These are phyloP conservation scores for Diplodus puntazzo DNA, from an alignment of 2,797 vertebrate genomes.

Conservation along the genomic window DNA sequence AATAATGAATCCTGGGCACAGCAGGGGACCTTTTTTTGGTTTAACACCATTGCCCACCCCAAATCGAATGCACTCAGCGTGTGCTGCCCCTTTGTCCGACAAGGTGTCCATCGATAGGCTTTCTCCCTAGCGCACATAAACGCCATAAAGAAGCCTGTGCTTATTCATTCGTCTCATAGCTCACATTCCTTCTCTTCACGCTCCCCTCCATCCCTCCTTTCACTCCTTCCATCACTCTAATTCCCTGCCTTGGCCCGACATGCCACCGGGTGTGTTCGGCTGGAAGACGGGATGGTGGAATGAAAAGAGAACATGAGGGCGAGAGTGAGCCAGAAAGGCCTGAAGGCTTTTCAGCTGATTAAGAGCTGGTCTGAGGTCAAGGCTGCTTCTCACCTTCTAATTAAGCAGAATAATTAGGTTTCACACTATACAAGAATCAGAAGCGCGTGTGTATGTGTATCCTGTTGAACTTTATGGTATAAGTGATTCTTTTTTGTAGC, in stretches of 20 bases:
- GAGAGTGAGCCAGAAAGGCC: slow-evolving; percentile 14
- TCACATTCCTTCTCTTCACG: slow-evolving; percentile 64
- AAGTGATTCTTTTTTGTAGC: not conserved
- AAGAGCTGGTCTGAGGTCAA: slow-evolving; percentile 55
- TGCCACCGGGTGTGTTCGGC: slow-evolving; percentile 37
- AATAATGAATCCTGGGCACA: slow-evolving; percentile 69
- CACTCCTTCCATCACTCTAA: slow-evolving; percentile 43
- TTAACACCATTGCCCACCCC: slow-evolving; percentile 61
- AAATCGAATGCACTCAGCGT: slow-evolving; percentile 74
- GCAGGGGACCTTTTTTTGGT: slow-evolving; percentile 68
- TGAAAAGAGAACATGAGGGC: not conserved
- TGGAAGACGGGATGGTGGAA: slow-evolving; percentile 12
- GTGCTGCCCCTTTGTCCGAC: slow-evolving; percentile 66
- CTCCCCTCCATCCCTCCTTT: slow-evolving; percentile 37
- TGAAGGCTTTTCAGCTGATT: slow-evolving; percentile 45
- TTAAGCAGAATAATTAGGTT: slow-evolving; percentile 70
- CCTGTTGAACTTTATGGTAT: no score
- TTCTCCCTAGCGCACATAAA: slow-evolving; percentile 49
- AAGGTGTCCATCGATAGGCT: slow-evolving; percentile 62
- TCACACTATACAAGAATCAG: slow-evolving; percentile 12
- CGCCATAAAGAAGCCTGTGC: slow-evolving; percentile 64
- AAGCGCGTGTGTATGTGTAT: slow-evolving; percentile 2
- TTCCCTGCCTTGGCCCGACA: slow-evolving; percentile 34
- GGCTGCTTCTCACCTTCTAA: slow-evolving; percentile 54
- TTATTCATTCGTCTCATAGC: slow-evolving; percentile 70